Conservation (phyloP, 2,797 vertebrate species). For the Danio kyathit region DNA sequence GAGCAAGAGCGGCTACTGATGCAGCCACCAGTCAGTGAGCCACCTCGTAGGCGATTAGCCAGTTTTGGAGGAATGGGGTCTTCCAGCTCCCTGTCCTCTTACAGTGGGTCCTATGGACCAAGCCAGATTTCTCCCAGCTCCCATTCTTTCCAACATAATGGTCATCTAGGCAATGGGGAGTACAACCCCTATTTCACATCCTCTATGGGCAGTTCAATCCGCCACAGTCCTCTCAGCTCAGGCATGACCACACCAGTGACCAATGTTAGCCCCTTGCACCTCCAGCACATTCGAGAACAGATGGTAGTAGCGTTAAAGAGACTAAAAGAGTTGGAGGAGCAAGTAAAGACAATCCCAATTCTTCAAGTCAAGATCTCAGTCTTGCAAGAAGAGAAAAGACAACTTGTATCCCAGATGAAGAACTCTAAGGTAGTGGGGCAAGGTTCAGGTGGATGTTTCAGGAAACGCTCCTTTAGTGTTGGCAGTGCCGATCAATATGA, state of each 20-base stretch:
- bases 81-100: slow-evolving; percentile 90
- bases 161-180: slow-evolving; percentile 86
- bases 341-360: slow-evolving; percentile 95
- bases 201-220: slow-evolving; percentile 92
- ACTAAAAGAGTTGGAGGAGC: slow-evolving; percentile 95
- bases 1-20: slow-evolving; percentile 91
- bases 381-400: slow-evolving; percentile 95
- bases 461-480: slow-evolving; percentile 93
- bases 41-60: slow-evolving; percentile 90
- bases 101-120: slow-evolving; percentile 84
- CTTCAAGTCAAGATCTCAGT: slow-evolving; percentile 98
- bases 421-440: slow-evolving; percentile 77
- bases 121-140: slow-evolving; percentile 77
- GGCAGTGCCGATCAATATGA: slow-evolving; percentile 93
- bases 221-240: slow-evolving; percentile 95
- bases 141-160: slow-evolving; percentile 84
- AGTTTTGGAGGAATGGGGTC: slow-evolving; percentile 95
- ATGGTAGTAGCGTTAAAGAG: slow-evolving; percentile 94
- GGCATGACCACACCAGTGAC: slow-evolving; percentile 94
- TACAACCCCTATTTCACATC: slow-evolving; percentile 81
- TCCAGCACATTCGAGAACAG: slow-evolving; percentile 97
- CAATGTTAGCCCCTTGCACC: slow-evolving; percentile 92
- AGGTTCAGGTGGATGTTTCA: slow-evolving; percentile 75
- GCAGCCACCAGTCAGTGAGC: slow-evolving; percentile 83
- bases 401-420: slow-evolving; percentile 89